Percentiles rank a stretch among this genome's conserved stretches.
phyloP scores from a whole-genome alignment of 2,888 invertebrate genomes.

The Chesias legatella region DNA sequence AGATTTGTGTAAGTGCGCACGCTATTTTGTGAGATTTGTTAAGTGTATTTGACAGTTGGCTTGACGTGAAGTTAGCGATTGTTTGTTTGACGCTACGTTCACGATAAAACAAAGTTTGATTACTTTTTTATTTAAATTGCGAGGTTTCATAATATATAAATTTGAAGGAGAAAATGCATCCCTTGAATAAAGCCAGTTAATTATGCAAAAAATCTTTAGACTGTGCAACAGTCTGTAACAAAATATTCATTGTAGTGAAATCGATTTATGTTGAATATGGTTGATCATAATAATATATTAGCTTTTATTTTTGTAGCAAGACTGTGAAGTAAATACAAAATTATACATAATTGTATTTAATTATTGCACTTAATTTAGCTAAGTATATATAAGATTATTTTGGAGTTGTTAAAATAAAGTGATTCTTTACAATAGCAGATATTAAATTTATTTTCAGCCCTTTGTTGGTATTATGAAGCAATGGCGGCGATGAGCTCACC shows the following conservation, averaged over 20 bases:
- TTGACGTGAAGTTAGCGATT: background rate
- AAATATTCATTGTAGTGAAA: conserved; percentile 5
- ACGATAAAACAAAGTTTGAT: background rate
- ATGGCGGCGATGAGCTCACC: no score
- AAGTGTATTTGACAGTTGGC: background rate
- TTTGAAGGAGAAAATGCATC: no score
- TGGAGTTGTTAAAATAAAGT: conserved; percentile 36
- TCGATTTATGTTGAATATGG: conserved; percentile 12
- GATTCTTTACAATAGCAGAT: conserved; percentile 28
- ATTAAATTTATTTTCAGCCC: no score
- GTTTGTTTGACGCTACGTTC: background rate
- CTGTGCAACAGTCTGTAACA: no score
- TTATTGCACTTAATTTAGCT: conserved; percentile 42
- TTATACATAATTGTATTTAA: conserved; percentile 30
- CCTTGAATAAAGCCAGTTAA: no score
- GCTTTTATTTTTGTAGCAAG: conserved; percentile 53
- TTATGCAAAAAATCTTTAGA: no score
- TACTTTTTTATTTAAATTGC: background rate
- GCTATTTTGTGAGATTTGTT: conserved; percentile 8
- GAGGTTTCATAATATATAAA: no score
- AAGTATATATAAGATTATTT: conserved; percentile 28
- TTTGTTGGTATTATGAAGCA: no score
- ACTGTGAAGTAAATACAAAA: conserved; percentile 52
- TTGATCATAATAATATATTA: conserved; percentile 25
- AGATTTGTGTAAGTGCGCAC: conserved; percentile 46